Evolutionary conservation across 2,113 vertebrate genomes (phyloP), one percentile per base, ranked within the genome.

Genomic region (Albula glossodonta): DNA sequence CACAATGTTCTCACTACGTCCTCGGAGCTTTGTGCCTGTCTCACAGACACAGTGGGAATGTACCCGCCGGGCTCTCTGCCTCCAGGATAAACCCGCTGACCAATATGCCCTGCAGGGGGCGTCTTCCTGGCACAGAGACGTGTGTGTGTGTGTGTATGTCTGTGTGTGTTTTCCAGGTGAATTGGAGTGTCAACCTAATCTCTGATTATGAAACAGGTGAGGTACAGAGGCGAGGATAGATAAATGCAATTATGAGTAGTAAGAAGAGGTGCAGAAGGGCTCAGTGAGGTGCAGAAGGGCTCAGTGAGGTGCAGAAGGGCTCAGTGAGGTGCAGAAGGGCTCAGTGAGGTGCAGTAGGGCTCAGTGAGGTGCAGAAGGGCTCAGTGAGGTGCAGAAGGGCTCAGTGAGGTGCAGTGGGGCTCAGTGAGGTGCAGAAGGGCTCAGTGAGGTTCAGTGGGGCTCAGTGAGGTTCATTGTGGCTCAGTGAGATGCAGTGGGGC

Each of bases 121-220:
- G 60, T 63, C 60, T 63, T 63, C 4, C 60, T 56, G 7, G 17
- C 63, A 70, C 5, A 70, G 63, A 74, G 70, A 15, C 12, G 84
- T 15, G 84, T 81, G n/a, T 51, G n/a, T 82, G 9, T 60, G 52
- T 82, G 78, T 80, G 25, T 85, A 17, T 80, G 77, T 85, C 41
- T 79, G 78, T 63, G 53, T n/a, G 52, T 49, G 13, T 17, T 9
- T 80, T 89, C 86, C 41, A 88, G 84, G 60, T 66, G 60, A 66
- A 66, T 19, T 22, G 15, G 19, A 66, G 15, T 15, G 56, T 22
- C 15, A 5, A 19, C 22, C 60, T 66, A 2, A 66, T 60, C 53
- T 56, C 17, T 60, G 19, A 74, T 74, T 31, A 74, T 22, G n/a
- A 31, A 31, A 31, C 70, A 74, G n/a, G 22, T 41, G 31, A 31